These are phyloP conservation scores for Micropterix aruncella DNA, from an alignment of 2,888 invertebrate species.

Conservation along the genomic window DNA sequence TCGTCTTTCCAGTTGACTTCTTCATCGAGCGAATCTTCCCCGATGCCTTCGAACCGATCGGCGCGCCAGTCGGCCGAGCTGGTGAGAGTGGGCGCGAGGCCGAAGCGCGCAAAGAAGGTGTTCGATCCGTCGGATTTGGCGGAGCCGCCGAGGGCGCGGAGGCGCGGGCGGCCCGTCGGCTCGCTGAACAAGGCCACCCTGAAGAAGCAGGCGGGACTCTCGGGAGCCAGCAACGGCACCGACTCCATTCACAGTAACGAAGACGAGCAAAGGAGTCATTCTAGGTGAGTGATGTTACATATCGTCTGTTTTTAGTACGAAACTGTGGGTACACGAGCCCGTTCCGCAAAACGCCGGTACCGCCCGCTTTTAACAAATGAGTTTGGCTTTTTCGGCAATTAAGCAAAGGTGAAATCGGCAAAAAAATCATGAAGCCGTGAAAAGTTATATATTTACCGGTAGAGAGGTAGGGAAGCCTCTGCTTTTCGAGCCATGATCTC, in stretches of 20 bases:
- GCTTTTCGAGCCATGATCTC: too few relatives aligned
- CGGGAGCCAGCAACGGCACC: not conserved
- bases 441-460: too few relatives aligned
- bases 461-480: too few relatives aligned
- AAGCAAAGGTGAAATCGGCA: too few relatives aligned
- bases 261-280: not conserved
- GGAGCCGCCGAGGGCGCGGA: conserved; percentile 52
- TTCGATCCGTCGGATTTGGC: conserved; percentile 79
- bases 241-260: conserved; percentile 6
- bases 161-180: conserved; percentile 51
- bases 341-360: too few relatives aligned
- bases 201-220: conserved; percentile 23
- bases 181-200: conserved; percentile 44
- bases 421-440: too few relatives aligned
- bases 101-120: conserved; percentile 70
- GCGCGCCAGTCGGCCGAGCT: conserved; percentile 6
- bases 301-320: not conserved
- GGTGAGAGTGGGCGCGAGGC: conserved; percentile 42
- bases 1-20: conserved; percentile 30
- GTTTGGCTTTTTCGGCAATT: too few relatives aligned
- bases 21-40: conserved; percentile 34
- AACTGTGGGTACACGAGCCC: too few relatives aligned
- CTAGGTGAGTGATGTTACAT: not conserved
- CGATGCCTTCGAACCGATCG: conserved; percentile 10
- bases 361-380: too few relatives aligned